Percentiles rank a stretch among this genome's conserved stretches.
These are phyloP conservation scores for Drosophila infuscata DNA, from an alignment of 2,888 invertebrate genomes.

Conservation along the genomic window DNA sequence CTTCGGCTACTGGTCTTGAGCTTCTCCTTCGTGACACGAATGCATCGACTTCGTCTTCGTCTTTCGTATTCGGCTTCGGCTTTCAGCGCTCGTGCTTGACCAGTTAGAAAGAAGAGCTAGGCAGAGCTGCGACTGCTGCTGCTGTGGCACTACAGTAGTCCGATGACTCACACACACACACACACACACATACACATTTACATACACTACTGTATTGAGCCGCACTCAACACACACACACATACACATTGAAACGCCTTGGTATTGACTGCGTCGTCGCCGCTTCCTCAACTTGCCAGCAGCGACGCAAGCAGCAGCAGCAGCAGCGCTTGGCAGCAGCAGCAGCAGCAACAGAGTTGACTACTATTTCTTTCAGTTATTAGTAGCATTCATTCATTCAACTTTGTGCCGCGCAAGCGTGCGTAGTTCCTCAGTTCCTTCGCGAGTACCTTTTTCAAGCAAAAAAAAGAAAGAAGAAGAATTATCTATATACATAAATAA, in stretches of 20 bases:
- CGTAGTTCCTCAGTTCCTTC: conserved; percentile 81
- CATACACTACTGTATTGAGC: conserved; percentile 62
- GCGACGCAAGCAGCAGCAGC: conserved; percentile 63
- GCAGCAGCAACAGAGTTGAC: conserved; percentile 69
- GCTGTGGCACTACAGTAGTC: conserved; percentile 60
- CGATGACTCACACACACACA: conserved; percentile 70
- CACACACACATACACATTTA: conserved; percentile 22
- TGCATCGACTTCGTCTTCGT: conserved; percentile 52
- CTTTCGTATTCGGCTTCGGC: conserved; percentile 6
- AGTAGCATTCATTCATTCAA: conserved; percentile 80
- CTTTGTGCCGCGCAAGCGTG: conserved; percentile 81
- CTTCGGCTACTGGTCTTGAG: conserved; percentile 85
- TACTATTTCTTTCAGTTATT: conserved; percentile 80
- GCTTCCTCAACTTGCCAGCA: conserved; percentile 75
- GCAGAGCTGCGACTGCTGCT: conserved; percentile 46
- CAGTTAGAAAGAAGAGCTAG: conserved; percentile 70
- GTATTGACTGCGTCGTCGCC: conserved; percentile 68
- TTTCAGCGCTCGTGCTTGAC: conserved; percentile 57
- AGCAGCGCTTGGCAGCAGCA: conserved; percentile 39
- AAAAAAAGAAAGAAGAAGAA: conserved; percentile 21
- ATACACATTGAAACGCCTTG: conserved; percentile 52
- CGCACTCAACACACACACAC: conserved; percentile 54
- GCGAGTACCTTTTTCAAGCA: conserved; percentile 67
- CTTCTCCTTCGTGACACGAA: conserved; percentile 80
- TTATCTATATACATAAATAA: conserved; percentile 17